phyloP scores from a whole-genome alignment of 2,797 vertebrate genomes.

The Ptychobarbus kaznakovi region DNA sequence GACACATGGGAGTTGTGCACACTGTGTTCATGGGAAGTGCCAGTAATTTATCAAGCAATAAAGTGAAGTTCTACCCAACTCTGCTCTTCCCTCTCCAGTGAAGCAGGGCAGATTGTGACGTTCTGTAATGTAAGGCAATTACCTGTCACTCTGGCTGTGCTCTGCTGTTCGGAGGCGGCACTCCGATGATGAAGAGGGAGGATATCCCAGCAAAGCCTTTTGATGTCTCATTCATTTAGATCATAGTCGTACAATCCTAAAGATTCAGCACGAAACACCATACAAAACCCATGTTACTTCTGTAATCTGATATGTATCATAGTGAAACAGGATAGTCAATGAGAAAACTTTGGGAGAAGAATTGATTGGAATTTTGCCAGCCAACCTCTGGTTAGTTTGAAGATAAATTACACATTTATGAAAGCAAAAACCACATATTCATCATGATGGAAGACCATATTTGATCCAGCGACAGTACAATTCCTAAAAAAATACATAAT shows the following conservation, averaged over 20 bases:
- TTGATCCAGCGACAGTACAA: not conserved
- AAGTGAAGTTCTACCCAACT: conserved; percentile 14
- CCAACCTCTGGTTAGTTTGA: not conserved
- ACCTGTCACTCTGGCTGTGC: not conserved
- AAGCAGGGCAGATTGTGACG: conserved; percentile 28
- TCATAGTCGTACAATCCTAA: not conserved
- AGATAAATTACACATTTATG: not conserved
- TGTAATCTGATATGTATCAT: not conserved
- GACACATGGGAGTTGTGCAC: not conserved
- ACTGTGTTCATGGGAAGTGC: not conserved
- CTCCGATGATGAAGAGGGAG: conserved; percentile 8
- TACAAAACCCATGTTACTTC: not conserved
- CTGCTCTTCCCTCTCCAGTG: conserved; percentile 21
- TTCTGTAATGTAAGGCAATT: conserved; percentile 33
- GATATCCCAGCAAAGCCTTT: not conserved
- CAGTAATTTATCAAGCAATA: conserved; percentile 13
- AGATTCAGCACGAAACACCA: not conserved
- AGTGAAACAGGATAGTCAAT: not conserved
- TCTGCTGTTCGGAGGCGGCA: not conserved
- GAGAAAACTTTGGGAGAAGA: not conserved
- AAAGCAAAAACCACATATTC: not conserved
- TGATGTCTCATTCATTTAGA: conserved; percentile 33
- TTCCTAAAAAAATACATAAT: too few species aligned
- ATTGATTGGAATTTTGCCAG: not conserved
- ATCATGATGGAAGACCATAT: not conserved